Conservation (phyloP, 2,113 vertebrate species). For the Mus musculus region GRCm39 chr12:32727501-32728000, state of each 20-base stretch:
- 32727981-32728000: not conserved
- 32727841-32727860: not conserved
- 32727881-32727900: not conserved
- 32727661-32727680: no score
- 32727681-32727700: not conserved
- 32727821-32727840: not conserved
- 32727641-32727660: no score
- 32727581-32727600: no score
- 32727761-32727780: no score
- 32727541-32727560: no score
- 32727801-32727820: not conserved
- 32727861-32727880: not conserved
- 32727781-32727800: no score
- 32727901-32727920: not conserved
- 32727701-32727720: not conserved
- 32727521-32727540: no score
- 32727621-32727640: no score
- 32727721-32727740: slow-evolving; percentile 28
- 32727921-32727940: not conserved
- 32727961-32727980: not conserved
- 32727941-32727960: not conserved
- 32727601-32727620: no score
- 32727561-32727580: no score
- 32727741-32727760: not conserved
- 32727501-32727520: no score